Evolutionary conservation across 2,113 vertebrate species (phyloP), one percentile per base, ranked within the genome.

Genomic region (Xiphophorus maculatus): DNA sequence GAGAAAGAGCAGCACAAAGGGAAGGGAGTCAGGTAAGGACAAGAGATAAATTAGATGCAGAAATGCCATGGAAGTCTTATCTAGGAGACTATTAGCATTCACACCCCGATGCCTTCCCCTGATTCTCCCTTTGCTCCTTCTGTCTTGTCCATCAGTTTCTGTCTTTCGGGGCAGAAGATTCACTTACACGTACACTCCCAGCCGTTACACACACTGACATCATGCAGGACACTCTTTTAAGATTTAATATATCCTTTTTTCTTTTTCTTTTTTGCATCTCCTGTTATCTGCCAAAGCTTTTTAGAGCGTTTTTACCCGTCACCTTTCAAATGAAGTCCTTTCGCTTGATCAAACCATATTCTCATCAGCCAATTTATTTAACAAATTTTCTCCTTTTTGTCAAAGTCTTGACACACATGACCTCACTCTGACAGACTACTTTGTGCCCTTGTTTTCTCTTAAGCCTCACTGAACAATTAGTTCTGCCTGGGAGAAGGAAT

Each of bases 71-170:
- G 82, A 88, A 79, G 84, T 82, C 72, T 86, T 81, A 66, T 81
- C 83, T 54, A 71, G 79, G 76, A 88, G 69, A 84, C 73, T 68
- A 91, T 93, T 93, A 91, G 86, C 86, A 91, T 92, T 91, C 90
- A 89, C 69, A 78, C 80, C 72, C 84, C 64, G 74, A 77, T 72
- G 71, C 84, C 70, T 81, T 51, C 64, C 64, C 69, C 84, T 84
- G 77, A 68, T 68, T 75, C 81, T 74, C 82, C 76, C 77, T 77
- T 84, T 67, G 28, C 66, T 70, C 60, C 63, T 33, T 73, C 80
- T 78, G 88, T 90, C 88, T 88, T 86, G 84, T 85, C 87, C 76
- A 88, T 91, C 90, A 88, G 76, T 68, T 89, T 83, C 75, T 64
- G 83, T 86, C 82, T 62, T 80, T 78, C 37, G 66, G 79, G 74